Base-by-base conservation (phyloP, 2,888 invertebrate genomes). In the Platycnemis pennipes region DNA sequence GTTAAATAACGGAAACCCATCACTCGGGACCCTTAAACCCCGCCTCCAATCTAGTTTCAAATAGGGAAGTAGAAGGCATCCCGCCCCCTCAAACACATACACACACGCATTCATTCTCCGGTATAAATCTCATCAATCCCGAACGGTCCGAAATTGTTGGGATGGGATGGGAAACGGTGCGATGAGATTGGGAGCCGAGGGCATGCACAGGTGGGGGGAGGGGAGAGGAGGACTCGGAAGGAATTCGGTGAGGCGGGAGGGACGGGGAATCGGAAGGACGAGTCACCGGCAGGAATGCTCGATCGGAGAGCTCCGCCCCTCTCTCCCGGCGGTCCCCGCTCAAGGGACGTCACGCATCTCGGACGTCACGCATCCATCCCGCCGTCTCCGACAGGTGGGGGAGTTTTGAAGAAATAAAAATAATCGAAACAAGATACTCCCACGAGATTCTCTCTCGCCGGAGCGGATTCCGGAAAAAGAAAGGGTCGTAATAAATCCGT, bases 301-400 rank as follows among this genome's bases (percentile, higher is more conserved):
- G 56, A 69, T 69, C 45, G 7, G 22, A 91, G 37, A 63, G 31
- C 31, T 22, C 89, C 53, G 37, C 19, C 53, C 11, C 77, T 26
- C 26, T n/a, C 26, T 63, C n/a, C n/a, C 7, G 45, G 44, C 44
- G 42, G 46, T 11, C 26, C 1, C 1, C n/a, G n/a, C n/a, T n/a
- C n/a, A n/a, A n/a, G 77, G 77, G 77, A 31, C 91, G 63, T 69
- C 91, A 91, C 91, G 91, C 44, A 91, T 37, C n/a, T 91, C 45
- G 63, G 63, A 37, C n/a, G 69, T n/a, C 63, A 69, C 91, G 53
- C 42, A 37, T 53, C 37, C 45, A 42, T 37, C 89, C 91, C 63
- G 37, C 77, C 77, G 37, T 77, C 77, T 37, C n/a, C 31, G 16
- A 77, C 16, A 77, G 77, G 77, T 37, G 37, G 11, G 7, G 37